Evolutionary conservation across 2,888 invertebrate species (phyloP).

Genomic region (Gari tellinella): DNA sequence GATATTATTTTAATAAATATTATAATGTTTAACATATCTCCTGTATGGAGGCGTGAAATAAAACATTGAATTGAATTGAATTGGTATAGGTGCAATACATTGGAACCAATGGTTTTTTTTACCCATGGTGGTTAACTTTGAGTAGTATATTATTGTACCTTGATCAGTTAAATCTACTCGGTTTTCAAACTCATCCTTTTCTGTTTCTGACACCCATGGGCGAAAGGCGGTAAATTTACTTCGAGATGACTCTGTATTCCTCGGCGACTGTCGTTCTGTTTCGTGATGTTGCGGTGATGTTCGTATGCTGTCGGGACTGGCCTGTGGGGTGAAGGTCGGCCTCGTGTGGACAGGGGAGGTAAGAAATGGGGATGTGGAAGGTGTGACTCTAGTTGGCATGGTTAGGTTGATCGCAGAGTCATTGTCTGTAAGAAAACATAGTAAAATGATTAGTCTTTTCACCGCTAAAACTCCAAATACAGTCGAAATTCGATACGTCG

Average conservation of each 20-base stretch:
- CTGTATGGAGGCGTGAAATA: too few species aligned
- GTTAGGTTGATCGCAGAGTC: conserved; percentile 49
- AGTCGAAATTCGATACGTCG: too few species aligned
- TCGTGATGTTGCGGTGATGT: conserved; percentile 16
- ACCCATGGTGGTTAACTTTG: too few species aligned
- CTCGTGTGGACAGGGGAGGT: conserved; percentile 40
- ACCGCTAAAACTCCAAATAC: too few species aligned
- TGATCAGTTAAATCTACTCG: not conserved
- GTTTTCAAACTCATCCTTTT: conserved; percentile 7
- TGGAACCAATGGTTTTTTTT: too few species aligned
- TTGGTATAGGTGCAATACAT: too few species aligned
- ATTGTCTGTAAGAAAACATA: conserved; percentile 28
- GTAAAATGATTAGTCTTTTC: too few species aligned
- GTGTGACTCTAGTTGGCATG: conserved; percentile 40
- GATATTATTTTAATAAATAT: too few species aligned
- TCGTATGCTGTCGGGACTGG: conserved; percentile 35
- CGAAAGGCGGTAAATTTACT: conserved; percentile 62
- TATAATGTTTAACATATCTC: too few species aligned
- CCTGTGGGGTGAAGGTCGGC: conserved; percentile 18
- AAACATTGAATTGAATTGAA: too few species aligned
- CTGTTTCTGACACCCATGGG: conserved; percentile 66
- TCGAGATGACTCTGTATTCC: not conserved
- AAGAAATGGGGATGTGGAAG: conserved; percentile 46
- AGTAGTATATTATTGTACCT: not conserved
- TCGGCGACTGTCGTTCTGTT: not conserved